These are phyloP conservation scores for Euphonia xanthogaster DNA, from an alignment of 2,797 vertebrate genomes.

Conservation along the genomic window DNA sequence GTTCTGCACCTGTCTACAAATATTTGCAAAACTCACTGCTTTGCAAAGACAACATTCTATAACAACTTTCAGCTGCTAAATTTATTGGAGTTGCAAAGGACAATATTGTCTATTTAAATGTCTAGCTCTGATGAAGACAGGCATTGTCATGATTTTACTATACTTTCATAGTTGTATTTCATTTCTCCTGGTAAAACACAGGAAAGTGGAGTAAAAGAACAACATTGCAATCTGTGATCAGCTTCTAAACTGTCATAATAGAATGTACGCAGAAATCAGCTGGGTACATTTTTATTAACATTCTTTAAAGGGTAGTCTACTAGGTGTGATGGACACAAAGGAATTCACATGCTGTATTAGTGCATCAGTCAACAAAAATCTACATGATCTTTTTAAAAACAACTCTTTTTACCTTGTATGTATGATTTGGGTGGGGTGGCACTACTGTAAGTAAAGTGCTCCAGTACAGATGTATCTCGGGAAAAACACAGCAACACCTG, in stretches of 20 bases:
- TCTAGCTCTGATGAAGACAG: neutral
- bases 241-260: neutral
- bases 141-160: neutral
- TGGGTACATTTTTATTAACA: neutral
- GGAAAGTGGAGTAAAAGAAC: neutral
- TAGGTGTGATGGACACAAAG: neutral
- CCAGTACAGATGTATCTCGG: slow-evolving; percentile 90
- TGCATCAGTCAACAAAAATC: neutral
- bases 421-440: slow-evolving; percentile 93
- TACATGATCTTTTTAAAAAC: neutral
- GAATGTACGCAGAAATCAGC: neutral
- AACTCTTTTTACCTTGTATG: slow-evolving; percentile 83
- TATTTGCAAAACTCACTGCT: neutral
- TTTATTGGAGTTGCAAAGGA: neutral
- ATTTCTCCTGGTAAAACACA: neutral
- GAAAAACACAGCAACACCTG: slow-evolving; percentile 97
- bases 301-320: neutral
- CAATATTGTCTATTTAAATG: neutral
- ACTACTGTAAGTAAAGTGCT: slow-evolving; percentile 94
- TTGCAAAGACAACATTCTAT: neutral
- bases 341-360: neutral
- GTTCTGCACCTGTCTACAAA: neutral
- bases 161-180: neutral
- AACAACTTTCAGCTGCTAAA: neutral
- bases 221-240: neutral